These are phyloP conservation scores for Carlito syrichta DNA, from an alignment of 2,113 vertebrate species.

Conservation along the genomic window DNA sequence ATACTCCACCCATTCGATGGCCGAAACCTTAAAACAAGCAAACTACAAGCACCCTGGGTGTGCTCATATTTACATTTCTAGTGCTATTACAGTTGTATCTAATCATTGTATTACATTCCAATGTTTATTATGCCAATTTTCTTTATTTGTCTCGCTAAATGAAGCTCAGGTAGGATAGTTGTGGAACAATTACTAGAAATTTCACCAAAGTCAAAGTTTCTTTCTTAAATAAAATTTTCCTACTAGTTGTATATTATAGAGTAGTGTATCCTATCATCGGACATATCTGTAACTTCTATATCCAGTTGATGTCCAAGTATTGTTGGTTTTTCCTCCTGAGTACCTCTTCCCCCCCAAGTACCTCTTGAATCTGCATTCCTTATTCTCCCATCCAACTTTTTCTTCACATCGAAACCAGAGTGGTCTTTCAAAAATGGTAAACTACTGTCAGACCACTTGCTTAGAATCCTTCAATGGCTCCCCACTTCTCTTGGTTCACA, in stretches of 20 bases:
- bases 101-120: neutral
- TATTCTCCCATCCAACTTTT: neutral
- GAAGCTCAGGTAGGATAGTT: neutral
- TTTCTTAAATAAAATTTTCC: neutral
- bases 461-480: neutral
- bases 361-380: neutral
- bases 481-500: neutral
- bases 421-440: neutral
- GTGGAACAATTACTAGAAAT: neutral
- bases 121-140: neutral
- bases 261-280: too few species aligned
- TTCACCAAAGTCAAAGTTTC: neutral
- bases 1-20: fast-evolving
- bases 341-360: neutral
- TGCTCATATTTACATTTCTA: neutral
- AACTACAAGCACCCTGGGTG: neutral
- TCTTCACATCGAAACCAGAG: neutral
- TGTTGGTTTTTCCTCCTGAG: neutral
- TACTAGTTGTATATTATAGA: neutral
- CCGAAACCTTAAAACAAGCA: neutral
- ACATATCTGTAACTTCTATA: neutral
- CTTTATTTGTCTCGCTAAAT: neutral
- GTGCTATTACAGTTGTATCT: neutral
- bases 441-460: too few species aligned
- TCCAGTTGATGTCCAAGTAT: neutral